Percentiles rank a stretch among this genome's conserved stretches.
Evolutionary conservation across 2,888 invertebrate species (phyloP).

Genomic region (Andrena flavipes): DNA sequence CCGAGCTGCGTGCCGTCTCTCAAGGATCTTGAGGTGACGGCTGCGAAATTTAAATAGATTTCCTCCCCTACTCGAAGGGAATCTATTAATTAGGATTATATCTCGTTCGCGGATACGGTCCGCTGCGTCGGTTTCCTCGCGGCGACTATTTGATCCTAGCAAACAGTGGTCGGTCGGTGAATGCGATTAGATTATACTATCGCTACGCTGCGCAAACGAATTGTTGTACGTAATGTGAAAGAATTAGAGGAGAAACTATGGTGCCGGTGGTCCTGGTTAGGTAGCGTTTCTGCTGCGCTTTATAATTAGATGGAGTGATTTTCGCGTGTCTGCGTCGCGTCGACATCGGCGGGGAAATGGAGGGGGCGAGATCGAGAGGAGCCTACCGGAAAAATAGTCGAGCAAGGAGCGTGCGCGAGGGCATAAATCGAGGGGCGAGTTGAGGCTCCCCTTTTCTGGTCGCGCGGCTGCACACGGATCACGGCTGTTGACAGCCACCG

Average conservation of each 20-base stretch:
- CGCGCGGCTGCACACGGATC: constrained; percentile 42
- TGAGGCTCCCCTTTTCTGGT: constrained; percentile 12
- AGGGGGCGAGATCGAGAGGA: neutral
- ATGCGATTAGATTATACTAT: constrained; percentile 11
- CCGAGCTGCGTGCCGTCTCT: no score
- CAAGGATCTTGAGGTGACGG: no score
- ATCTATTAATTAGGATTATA: constrained; percentile 37
- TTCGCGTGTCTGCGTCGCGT: constrained; percentile 4
- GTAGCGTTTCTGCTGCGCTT: neutral
- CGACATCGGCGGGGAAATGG: neutral
- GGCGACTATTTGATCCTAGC: constrained; percentile 17
- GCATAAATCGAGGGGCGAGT: constrained; percentile 43
- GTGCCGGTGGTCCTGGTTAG: neutral
- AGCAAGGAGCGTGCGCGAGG: constrained; percentile 23
- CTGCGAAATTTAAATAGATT: no score
- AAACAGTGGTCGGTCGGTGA: constrained; percentile 5
- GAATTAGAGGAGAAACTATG: neutral
- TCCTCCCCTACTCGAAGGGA: neutral
- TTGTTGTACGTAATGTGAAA: neutral
- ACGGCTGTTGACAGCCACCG: constrained; percentile 55
- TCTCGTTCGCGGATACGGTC: constrained; percentile 2
- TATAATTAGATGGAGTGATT: constrained; percentile 51
- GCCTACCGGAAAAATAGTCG: constrained; percentile 4
- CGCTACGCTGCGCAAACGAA: neutral
- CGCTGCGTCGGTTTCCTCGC: neutral